Evolutionary conservation across 1,140 invertebrate genomes (phyloP), one percentile per base, ranked within the genome.

Genomic region (Pararge aegeria): DNA sequence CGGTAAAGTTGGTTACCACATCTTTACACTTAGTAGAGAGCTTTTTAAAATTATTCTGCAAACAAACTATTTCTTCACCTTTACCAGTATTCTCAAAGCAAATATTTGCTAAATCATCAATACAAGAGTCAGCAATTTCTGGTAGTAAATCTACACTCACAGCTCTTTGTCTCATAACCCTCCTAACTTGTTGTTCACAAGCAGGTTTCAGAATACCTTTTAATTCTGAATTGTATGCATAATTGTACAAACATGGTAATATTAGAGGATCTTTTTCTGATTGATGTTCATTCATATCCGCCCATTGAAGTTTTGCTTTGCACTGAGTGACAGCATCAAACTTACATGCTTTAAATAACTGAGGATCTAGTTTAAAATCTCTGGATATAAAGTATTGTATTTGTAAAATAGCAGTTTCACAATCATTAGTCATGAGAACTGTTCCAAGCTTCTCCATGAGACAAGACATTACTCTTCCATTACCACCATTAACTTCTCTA

Each of bases 321-420:
- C 98, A 99, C 34, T 95, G 91, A 30, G 92, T 93, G 1, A 93
- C 91, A 2, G 98, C 98, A 90, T 99, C 97, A 46, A 94, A 92
- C 73, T 94, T 95, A 80, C 98, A 99, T 9, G 94, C 93, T 75
- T 93, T 93, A 77, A 97, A 99, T 12, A 99, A 90, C 61, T 95
- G 94, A 0, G 96, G 94, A 91, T 99, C 98, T 40, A 99, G 85
- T 78, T 96, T 97, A 75, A 97, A 99, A 90, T 99, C 97, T 70
- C 98, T 93, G 0, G 97, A 95, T 49, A 99, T 93, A 90, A 99
- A 99, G 84, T 98, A 99, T 76, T 99, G 98, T 75, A 99, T 98
- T 91, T 99, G 97, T 15, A 99, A 91, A 21, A 99, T 90, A 18
- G 96, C 95, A 51, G 95, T 93, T 91, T 98, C 96, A 91, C 98